Conservation (phyloP, 2,113 vertebrate genomes). For the Suncus etruscus region DNA sequence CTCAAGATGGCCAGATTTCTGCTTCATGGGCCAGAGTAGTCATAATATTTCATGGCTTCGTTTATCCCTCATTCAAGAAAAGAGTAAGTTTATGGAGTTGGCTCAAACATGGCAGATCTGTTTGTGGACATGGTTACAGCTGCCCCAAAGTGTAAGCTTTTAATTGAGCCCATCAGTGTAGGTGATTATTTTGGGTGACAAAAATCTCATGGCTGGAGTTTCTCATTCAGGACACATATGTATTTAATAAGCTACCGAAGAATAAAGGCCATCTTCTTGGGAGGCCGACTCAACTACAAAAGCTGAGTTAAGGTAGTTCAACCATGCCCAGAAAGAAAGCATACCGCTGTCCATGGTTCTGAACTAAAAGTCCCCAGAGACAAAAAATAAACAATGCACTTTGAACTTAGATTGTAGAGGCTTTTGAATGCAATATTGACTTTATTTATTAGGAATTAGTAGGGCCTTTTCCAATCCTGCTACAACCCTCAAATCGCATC, state of each 20-base stretch:
- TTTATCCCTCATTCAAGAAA: too few relatives aligned
- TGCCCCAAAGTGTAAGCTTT: background rate
- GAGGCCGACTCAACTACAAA: background rate
- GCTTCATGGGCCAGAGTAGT: too few relatives aligned
- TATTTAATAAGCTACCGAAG: background rate
- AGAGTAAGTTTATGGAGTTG: too few relatives aligned
- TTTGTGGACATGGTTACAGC: too few relatives aligned
- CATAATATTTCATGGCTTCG: too few relatives aligned
- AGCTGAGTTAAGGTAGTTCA: background rate
- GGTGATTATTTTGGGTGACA: background rate
- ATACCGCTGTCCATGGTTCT: conserved; percentile 73
- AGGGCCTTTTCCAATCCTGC: background rate
- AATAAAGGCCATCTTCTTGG: background rate
- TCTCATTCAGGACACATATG: background rate
- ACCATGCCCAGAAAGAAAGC: fast-evolving
- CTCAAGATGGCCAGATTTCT: too few relatives aligned
- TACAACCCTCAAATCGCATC: background rate
- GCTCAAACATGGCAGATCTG: too few relatives aligned
- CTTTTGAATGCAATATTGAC: background rate
- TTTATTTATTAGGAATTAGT: background rate
- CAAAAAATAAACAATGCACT: background rate
- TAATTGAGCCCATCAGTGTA: background rate
- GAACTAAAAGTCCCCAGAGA: background rate
- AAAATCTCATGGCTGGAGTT: background rate
- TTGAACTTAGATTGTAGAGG: background rate